Evolutionary conservation across 2,888 invertebrate genomes (phyloP), one percentile per base, ranked within the genome.

Genomic region (Peribatodes rhomboidaria): DNA sequence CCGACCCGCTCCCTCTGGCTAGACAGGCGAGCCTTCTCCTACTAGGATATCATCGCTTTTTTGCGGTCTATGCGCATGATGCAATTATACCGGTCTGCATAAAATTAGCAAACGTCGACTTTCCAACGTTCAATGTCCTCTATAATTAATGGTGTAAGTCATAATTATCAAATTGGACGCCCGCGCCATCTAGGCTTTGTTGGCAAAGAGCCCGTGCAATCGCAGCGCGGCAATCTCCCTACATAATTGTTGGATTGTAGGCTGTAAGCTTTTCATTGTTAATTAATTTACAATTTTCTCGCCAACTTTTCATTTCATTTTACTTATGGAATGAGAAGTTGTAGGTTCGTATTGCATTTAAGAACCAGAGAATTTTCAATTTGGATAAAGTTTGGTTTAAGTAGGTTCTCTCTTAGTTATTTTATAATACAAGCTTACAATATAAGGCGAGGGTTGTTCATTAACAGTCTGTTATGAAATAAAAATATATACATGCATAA

Each of bases 241-340:
- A 59, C 53, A 64, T 63, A 86, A 87, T 88, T 88, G 87, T 84
- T 78, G 80, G 80, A 82, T 77, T 80, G 79, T 73, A 76, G 72
- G 72, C 79, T 77, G 70, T 77, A 76, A 79, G 80, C 79, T 75
- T 79, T 80, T 84, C 84, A 81, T 84, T 89, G 87, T 89, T 89
- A 88, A 90, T 90, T 90, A 90, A 89, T 90, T 89, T 87, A 87
- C 85, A 85, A 88, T 86, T 88, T 86, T 78, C 82, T 78, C 79
- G 85, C 85, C 83, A 84, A 85, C 81, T 87, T 82, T 79, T 79
- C 78, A 81, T 80, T 82, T 79, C 72, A 76, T 73, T 75, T n/a
- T n/a, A n/a, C n/a, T n/a, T 72, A 73, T 35, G 42, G 58, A 68
- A 69, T 66, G 65, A n/a, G 9, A 33, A 44, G 44, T 55, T 55